Evolutionary conservation across 2,797 vertebrate species (phyloP).

Genomic region (Sebastes cheni): DNA sequence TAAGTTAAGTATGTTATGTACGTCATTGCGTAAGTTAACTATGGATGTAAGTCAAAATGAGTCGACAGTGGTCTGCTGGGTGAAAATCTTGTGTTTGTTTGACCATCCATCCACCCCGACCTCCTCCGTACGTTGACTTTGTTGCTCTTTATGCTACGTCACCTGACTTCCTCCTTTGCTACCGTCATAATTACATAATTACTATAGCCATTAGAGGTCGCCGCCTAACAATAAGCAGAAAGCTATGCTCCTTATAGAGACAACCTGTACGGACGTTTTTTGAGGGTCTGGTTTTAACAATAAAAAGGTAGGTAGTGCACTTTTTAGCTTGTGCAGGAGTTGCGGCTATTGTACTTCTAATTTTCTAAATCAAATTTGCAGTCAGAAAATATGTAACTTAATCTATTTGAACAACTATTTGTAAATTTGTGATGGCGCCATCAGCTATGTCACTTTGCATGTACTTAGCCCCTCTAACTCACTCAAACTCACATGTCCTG

Average conservation of each 20-base stretch:
- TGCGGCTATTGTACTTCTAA: neutral
- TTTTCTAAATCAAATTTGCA: slow-evolving; percentile 22
- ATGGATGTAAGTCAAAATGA: no score
- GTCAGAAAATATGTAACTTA: neutral
- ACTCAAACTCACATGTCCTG: neutral
- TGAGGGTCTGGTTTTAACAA: neutral
- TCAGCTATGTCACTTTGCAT: neutral
- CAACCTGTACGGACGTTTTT: neutral
- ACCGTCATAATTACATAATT: neutral
- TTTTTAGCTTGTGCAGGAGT: neutral
- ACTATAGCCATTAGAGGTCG: neutral
- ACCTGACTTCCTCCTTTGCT: neutral
- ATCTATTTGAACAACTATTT: neutral
- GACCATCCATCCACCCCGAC: neutral
- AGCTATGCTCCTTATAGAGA: neutral
- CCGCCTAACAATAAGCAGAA: neutral
- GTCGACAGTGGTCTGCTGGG: no score
- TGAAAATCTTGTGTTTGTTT: neutral
- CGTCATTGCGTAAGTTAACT: no score
- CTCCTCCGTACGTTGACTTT: neutral
- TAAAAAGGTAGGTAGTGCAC: neutral
- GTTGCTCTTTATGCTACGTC: neutral
- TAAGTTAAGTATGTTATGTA: no score
- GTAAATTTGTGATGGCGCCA: neutral
- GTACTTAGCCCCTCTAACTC: neutral